A percentile compares a stretch with the other conserved stretches of the same genome.
Evolutionary conservation across 1,140 invertebrate genomes (phyloP).

Genomic region (Platyura marginata): DNA sequence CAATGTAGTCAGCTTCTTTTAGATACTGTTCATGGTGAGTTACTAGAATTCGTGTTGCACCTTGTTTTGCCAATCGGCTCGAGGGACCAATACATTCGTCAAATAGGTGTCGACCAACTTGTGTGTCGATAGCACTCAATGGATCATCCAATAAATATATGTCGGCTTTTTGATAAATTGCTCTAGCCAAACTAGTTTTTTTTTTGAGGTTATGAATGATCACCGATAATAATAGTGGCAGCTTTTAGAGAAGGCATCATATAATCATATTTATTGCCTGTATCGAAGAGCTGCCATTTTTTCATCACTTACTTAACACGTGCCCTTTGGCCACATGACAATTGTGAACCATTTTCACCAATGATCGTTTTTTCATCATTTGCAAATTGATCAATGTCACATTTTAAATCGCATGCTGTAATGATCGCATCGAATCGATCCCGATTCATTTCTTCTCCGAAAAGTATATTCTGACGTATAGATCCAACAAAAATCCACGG

Average conservation of each 20-base stretch:
- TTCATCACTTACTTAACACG: slow-evolving; percentile 34
- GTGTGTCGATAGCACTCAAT: slow-evolving; percentile 36
- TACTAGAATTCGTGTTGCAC: slow-evolving; percentile 43
- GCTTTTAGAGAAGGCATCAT: no score
- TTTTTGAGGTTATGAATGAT: background rate
- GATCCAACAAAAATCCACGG: slow-evolving; percentile 48
- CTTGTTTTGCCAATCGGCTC: slow-evolving; percentile 25
- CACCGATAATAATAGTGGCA: no score
- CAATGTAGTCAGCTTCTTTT: slow-evolving; percentile 40
- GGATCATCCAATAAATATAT: slow-evolving; percentile 52
- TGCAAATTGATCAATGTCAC: slow-evolving; percentile 40
- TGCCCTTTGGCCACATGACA: slow-evolving; percentile 57
- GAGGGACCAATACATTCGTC: slow-evolving; percentile 27
- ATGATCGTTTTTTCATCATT: slow-evolving; percentile 54
- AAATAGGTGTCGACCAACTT: slow-evolving; percentile 31
- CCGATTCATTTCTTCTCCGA: slow-evolving; percentile 31
- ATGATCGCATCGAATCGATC: slow-evolving; percentile 16
- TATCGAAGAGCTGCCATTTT: background rate
- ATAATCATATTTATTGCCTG: no score
- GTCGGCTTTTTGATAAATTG: slow-evolving; percentile 31
- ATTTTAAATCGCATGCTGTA: slow-evolving; percentile 28
- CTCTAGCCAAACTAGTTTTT: slow-evolving; percentile 28
- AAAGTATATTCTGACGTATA: slow-evolving; percentile 47
- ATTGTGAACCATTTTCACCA: slow-evolving; percentile 53
- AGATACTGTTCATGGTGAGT: slow-evolving; percentile 62